Base-by-base conservation (phyloP, 2,113 vertebrate species). In the Atherinomorus stipes region DNA sequence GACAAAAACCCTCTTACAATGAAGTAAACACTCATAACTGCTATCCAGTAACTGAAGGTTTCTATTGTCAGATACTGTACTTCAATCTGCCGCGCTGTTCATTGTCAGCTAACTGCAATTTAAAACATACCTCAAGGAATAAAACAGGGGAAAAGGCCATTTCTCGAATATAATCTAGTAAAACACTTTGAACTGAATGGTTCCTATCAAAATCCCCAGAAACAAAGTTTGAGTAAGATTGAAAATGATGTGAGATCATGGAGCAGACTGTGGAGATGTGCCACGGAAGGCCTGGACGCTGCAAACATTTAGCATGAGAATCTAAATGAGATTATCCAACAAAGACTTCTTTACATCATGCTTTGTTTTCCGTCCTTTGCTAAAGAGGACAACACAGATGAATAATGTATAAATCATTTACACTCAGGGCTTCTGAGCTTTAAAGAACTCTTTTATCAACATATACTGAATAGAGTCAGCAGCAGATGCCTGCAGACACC, bases 381-480 rank as follows among this genome's bases (percentile, higher is more conserved):
- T 70, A 34, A 47, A 37, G 49, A 69, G 54, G 66, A 75, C 63
- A 78, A 64, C 51, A 34, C 4, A 4, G 57, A 85, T 91, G 73
- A 89, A 91, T 87, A 82, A 86, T 85, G 78, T 57, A 86, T 80
- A 26, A 4, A 7, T 42, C 75, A 38, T 34, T 49, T 63, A 21
- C 66, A 63, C 65, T 63, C 31, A 16, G 47, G 68, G 58, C 52
- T 71, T 61, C 61, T 40, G 65, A 64, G 77, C 71, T 88, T 78
- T 74, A 81, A 54, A 76, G 58, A 72, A 74, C n/a, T 31, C 13
- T 59, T 80, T 74, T 60, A 34, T 63, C 58, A 71, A 63, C 68
- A 64, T 65, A 51, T 62, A 51, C 60, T 58, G 42, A 65, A 37
- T 38, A 19, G 40, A 67, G 59, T 51, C 60, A 4, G 61, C 22